phyloP scores from a whole-genome alignment of 2,888 invertebrate genomes.

The Caenorhabditis sp. region DNA sequence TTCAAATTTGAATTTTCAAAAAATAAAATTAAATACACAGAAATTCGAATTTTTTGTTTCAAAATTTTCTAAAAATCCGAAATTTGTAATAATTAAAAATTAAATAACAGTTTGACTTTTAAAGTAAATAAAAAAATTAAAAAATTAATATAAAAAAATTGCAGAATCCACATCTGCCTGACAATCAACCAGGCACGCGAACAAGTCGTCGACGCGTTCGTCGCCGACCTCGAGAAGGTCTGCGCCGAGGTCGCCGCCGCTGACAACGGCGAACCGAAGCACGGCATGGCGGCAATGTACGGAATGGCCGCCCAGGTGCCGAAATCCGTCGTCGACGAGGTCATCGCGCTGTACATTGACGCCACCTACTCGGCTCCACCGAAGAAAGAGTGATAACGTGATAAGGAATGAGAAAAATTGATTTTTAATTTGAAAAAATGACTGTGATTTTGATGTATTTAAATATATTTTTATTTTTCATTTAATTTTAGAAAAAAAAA shows the following conservation, averaged over 20 bases:
- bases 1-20: no score
- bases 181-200: constrained; percentile 92
- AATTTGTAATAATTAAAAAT: no score
- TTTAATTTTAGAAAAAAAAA: no score
- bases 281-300: constrained; percentile 90
- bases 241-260: constrained; percentile 68
- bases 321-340: constrained; percentile 92
- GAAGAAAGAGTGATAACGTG: not conserved
- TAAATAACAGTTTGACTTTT: no score
- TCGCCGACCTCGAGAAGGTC: constrained; percentile 88
- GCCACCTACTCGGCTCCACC: constrained; percentile 88
- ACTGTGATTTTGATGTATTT: no score
- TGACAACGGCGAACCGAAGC: constrained; percentile 73
- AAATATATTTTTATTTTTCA: no score
- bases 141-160: constrained; percentile 69
- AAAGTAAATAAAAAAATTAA: not conserved
- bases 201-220: constrained; percentile 92
- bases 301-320: constrained; percentile 94
- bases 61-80: no score
- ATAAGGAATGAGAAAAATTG: not conserved
- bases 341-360: constrained; percentile 90
- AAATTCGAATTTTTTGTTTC: no score
- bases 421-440: not conserved
- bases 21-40: no score
- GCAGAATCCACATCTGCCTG: constrained; percentile 93